Conservation (phyloP, 2,113 vertebrate species). For the Muntiacus muntjak region DNA sequence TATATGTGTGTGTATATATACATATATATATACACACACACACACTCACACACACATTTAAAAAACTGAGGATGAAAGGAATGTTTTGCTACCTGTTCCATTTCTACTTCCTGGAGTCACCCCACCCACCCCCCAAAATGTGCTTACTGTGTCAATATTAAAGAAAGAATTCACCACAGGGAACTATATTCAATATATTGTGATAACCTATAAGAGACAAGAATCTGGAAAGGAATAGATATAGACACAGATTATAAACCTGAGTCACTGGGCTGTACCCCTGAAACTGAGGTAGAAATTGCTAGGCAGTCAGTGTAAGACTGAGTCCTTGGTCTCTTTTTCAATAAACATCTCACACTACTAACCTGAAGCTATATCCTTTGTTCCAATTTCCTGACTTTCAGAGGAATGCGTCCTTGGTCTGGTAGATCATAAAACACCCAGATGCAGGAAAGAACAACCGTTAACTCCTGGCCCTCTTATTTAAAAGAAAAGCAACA, state of each 20-base stretch:
- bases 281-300: neutral
- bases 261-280: neutral
- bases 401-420: neutral
- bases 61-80: neutral
- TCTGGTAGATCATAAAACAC: neutral
- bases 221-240: neutral
- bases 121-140: neutral
- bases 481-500: neutral
- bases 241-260: neutral
- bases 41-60: neutral
- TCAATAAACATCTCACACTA: neutral
- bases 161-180: neutral
- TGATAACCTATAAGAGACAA: neutral
- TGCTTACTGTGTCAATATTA: neutral
- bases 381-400: neutral
- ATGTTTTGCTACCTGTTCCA: neutral
- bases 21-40: neutral
- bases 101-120: neutral
- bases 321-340: neutral
- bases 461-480: neutral
- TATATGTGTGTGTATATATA: neutral
- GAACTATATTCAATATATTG: neutral
- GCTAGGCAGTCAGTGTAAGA: neutral
- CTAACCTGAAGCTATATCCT: neutral
- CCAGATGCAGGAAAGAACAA: neutral